Percentiles rank a stretch among this genome's conserved stretches.
phyloP scores from a whole-genome alignment of 2,888 invertebrate species.

The Cosmia pyralina region DNA sequence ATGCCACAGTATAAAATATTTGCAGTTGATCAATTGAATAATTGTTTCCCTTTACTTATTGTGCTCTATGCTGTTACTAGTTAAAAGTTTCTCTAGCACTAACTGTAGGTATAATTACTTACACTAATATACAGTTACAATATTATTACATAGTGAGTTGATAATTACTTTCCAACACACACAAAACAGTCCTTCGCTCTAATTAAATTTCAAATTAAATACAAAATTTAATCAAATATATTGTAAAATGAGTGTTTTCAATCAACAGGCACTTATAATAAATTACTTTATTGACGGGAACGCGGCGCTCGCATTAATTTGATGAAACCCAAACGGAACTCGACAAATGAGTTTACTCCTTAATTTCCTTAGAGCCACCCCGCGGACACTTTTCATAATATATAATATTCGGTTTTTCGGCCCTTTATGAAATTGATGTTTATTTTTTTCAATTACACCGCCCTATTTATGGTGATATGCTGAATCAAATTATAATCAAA shows the following conservation, averaged over 20 bases:
- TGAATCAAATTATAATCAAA: not conserved
- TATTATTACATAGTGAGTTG: not conserved
- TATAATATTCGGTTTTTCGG: slow-evolving; percentile 42
- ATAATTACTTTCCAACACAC: slow-evolving; percentile 25
- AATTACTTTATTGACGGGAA: slow-evolving; percentile 68
- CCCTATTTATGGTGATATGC: not conserved
- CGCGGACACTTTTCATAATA: slow-evolving; percentile 50
- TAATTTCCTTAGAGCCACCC: slow-evolving; percentile 70
- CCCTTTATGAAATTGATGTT: slow-evolving; percentile 14
- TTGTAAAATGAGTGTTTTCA: slow-evolving; percentile 59
- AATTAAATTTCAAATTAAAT: slow-evolving; percentile 53
- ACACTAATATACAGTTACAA: not conserved
- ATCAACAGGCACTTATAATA: slow-evolving; percentile 65
- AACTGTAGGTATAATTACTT: not conserved
- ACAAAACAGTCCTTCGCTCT: slow-evolving; percentile 9
- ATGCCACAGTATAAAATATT: too few species aligned
- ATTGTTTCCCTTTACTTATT: not conserved
- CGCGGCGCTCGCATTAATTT: slow-evolving; percentile 70
- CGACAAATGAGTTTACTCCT: slow-evolving; percentile 71
- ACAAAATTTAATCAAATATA: slow-evolving; percentile 44
- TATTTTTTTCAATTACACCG: slow-evolving; percentile 36
- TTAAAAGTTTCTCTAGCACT: not conserved
- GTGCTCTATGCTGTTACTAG: not conserved
- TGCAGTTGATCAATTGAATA: too few species aligned
- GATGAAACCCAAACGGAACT: slow-evolving; percentile 74